A percentile compares a stretch with the other conserved stretches of the same genome.
Evolutionary conservation across 2,797 vertebrate species (phyloP).

Genomic region (Pseudochaenichthys georgianus): DNA sequence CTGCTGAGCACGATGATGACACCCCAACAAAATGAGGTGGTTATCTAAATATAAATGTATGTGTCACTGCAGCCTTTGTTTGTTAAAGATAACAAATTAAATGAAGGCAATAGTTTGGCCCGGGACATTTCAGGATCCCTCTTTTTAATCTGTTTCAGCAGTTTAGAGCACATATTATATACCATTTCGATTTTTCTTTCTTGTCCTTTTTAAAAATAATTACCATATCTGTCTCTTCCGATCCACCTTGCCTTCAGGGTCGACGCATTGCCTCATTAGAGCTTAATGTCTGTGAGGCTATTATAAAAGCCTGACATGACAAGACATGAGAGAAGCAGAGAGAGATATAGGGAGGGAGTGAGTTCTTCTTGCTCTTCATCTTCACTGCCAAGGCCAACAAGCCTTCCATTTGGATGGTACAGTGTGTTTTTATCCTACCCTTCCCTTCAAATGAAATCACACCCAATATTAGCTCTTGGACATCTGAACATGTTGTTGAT

Average conservation of each 20-base stretch:
- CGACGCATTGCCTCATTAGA: constrained; percentile 35
- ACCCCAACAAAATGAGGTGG: constrained; percentile 18
- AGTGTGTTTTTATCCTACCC: constrained; percentile 20
- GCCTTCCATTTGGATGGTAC: constrained; percentile 26
- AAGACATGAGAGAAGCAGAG: constrained; percentile 44
- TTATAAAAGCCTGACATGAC: constrained; percentile 53
- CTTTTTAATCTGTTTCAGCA: not conserved
- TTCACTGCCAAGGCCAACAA: constrained; percentile 53
- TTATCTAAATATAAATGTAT: constrained; percentile 9
- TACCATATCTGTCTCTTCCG: constrained; percentile 13
- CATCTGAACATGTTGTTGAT: not conserved
- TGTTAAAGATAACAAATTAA: not conserved
- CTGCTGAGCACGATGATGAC: constrained; percentile 11
- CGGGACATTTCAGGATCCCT: not conserved
- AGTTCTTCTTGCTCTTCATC: constrained; percentile 10
- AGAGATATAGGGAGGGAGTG: constrained; percentile 12
- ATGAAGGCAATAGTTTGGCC: constrained; percentile 5
- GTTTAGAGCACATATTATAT: not conserved
- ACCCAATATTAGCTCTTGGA: not conserved
- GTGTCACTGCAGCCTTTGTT: constrained; percentile 25
- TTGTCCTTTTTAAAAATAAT: not conserved
- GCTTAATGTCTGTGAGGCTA: not conserved
- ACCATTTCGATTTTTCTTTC: not conserved
- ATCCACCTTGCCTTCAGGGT: constrained; percentile 64
- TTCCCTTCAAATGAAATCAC: constrained; percentile 15